Evolutionary conservation across 2,888 invertebrate species (phyloP).

Genomic region (Odontothrips loti): DNA sequence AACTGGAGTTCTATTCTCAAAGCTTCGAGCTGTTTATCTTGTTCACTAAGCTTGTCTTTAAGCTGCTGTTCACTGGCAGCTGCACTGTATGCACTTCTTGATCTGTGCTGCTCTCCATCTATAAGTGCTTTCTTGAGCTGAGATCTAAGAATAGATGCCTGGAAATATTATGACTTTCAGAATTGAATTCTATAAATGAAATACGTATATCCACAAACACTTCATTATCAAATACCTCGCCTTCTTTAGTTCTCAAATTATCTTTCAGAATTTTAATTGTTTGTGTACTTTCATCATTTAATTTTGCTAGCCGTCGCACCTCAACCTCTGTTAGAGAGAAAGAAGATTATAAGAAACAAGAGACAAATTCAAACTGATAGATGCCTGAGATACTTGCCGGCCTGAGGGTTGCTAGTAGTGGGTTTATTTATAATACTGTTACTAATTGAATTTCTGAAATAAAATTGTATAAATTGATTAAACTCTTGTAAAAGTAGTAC

Average conservation of each 20-base stretch:
- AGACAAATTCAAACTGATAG: not conserved
- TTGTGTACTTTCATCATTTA: not conserved
- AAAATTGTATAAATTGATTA: not conserved
- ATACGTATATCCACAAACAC: not conserved
- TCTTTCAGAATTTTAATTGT: not conserved
- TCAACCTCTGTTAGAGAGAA: not conserved
- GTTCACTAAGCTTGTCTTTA: not conserved
- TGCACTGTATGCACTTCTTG: not conserved
- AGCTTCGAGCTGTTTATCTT: not conserved
- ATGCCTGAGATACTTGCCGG: not conserved
- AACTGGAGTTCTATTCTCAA: not conserved
- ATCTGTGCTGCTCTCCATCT: not conserved
- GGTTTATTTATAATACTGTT: not conserved
- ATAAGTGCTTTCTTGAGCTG: not conserved
- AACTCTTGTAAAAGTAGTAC: not conserved
- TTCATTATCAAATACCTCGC: not conserved
- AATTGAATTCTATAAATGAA: not conserved
- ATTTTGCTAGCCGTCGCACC: not conserved
- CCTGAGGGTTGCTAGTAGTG: not conserved
- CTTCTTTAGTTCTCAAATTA: not conserved
- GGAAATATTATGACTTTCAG: not conserved
- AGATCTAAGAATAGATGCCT: not conserved
- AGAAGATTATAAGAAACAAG: not conserved
- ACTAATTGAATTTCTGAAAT: not conserved
- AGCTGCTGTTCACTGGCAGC: not conserved